phyloP scores from a whole-genome alignment of 2,113 vertebrate genomes.

The Colius striatus region DNA sequence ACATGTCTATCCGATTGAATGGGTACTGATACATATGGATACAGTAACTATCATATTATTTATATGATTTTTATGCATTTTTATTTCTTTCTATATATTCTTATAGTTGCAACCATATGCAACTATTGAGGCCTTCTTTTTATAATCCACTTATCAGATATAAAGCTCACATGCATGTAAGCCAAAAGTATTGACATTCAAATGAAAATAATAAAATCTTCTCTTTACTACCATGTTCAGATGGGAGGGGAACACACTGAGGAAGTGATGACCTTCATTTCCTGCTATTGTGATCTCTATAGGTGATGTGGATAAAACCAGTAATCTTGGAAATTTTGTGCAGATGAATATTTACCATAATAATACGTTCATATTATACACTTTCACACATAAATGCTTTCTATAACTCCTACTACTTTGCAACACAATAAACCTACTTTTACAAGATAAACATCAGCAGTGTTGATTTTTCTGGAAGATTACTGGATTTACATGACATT shows the following conservation, averaged over 20 bases:
- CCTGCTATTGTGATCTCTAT: neutral
- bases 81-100: too few species aligned
- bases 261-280: neutral
- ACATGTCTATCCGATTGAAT: too few species aligned
- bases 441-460: neutral
- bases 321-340: neutral
- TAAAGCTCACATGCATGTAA: neutral
- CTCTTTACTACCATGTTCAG: neutral
- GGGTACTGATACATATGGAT: neutral
- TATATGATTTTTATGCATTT: neutral
- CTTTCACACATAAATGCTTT: neutral
- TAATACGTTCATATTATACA: neutral
- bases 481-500: neutral
- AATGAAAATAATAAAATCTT: neutral
- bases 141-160: neutral
- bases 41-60: accelerated
- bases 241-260: neutral
- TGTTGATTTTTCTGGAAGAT: neutral
- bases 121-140: neutral
- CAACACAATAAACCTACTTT: neutral
- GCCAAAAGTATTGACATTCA: neutral
- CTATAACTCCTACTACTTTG: neutral
- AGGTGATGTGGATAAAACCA: neutral
- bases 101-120: neutral
- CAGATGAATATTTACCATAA: neutral